Evolutionary conservation across 1,140 invertebrate species (phyloP).

Genomic region (Arion vulgaris): DNA sequence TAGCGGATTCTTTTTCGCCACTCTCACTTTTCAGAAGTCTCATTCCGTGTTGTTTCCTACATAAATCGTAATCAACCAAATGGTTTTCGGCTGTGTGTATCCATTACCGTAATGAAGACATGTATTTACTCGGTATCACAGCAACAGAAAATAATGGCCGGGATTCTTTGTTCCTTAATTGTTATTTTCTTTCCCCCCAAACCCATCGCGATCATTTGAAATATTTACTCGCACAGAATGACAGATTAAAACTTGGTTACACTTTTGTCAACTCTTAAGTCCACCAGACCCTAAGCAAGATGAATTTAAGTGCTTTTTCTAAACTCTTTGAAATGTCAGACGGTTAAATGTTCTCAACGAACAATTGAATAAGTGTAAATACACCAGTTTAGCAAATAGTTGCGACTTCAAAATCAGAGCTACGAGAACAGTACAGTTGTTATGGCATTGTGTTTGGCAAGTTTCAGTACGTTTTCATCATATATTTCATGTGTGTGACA

Average conservation of each 20-base stretch:
- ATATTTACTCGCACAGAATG: conserved; percentile 15
- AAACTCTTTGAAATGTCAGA: conserved; percentile 19
- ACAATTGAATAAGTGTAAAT: conserved; percentile 13
- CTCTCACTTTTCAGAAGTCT: not conserved
- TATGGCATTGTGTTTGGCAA: not conserved
- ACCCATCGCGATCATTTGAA: not conserved
- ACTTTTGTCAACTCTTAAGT: conserved; percentile 27
- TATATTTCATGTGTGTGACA: no score
- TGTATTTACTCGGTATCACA: conserved; percentile 9
- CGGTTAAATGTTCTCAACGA: conserved; percentile 2
- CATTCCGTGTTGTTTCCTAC: conserved; percentile 1
- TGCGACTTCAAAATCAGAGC: not conserved
- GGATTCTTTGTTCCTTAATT: conserved; percentile 27
- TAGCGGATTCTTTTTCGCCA: not conserved
- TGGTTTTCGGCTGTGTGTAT: conserved; percentile 27
- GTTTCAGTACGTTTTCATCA: no score
- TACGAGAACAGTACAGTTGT: no score
- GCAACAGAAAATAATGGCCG: conserved; percentile 11
- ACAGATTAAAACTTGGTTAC: conserved; percentile 26
- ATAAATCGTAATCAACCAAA: conserved; percentile 27
- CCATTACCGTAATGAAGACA: conserved; percentile 32
- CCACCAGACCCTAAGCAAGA: conserved; percentile 12
- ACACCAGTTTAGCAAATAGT: conserved; percentile 6
- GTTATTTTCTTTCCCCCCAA: conserved; percentile 15
- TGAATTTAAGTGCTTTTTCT: conserved; percentile 14